Evolutionary conservation across 2,797 vertebrate genomes (phyloP), one percentile per base, ranked within the genome.

Genomic region (Austrolebias charrua): DNA sequence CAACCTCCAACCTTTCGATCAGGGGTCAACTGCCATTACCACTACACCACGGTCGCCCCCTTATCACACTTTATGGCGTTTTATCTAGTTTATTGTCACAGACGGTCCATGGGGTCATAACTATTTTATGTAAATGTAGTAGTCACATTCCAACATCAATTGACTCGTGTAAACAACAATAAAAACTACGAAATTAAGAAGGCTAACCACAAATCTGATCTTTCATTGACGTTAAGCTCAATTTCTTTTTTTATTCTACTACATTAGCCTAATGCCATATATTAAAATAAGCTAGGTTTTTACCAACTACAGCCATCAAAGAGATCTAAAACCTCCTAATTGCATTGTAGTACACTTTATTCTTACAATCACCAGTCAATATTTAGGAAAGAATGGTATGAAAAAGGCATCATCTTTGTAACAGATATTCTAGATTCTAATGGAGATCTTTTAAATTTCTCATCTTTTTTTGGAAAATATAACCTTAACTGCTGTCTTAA

Each of bases 201-300:
- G 49, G 65, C 56, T 64, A 6, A 49, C 49, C 4, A 43, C 44
- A 66, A 12, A 31, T 59, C 11, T 76, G 75, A 79, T 74, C 69
- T 84, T 77, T 78, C 53, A 57, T 52, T 84, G 69, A 79, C 75
- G 66, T 80, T 50, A 10, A 2, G 45, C 14, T 10, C 8, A 11
- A 4, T 33, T 31, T 14, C 0, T 42, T 16, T 69, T 4, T 50
- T 4, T 13, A 1, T 55, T 50, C 14, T 56, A 1, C 10, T 18
- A 44, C 0, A 53, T 12, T 40, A n/a, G n/a, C n/a, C n/a, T n/a
- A 12, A 62, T 3, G 8, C 6, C 2, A 50, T 1, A 20, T n/a
- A 20, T n/a, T 18, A 40, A 45, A 14, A 35, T 0, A 10, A 16
- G 5, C 10, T 56, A 1, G 40, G 64, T 71, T 52, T 43, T 14